Base-by-base conservation (phyloP, 2,888 invertebrate genomes). In the Stenodera caucasica region DNA sequence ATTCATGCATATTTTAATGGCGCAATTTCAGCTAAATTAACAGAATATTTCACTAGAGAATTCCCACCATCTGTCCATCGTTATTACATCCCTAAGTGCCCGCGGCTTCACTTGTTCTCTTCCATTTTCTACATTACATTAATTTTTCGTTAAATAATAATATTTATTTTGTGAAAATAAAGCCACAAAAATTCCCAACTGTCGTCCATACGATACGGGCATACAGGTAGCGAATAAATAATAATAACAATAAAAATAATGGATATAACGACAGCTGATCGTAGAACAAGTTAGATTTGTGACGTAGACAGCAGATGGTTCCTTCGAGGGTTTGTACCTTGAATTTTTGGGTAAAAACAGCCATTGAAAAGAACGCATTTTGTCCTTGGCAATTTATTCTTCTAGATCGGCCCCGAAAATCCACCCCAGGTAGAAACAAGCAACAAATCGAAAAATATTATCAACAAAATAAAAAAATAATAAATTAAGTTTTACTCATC, bases 251-350 rank as follows among this genome's bases (percentile, higher is more conserved):
- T 35, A 14, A 33, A 4, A 37, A 40, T 18, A 40, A 9, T 18
- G 18, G 9, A 40, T 11, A 49, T 54, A 23, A 37, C 58, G 62
- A 62, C 62, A 62, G 62, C 62, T 62, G 62, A 62, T 62, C 55
- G 55, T 49, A 58, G 62, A 56, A 66, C 63, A 64, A 64, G 64
- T 63, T 64, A 60, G 60, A 56, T 54, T 63, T 62, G 65, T 65
- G 65, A 67, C 67, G 67, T 64, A 63, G 55, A 53, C 59, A 58
- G 65, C 67, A 67, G 67, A 65, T 67, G 67, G 67, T 57, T 53
- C 57, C 23, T 23, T 49, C 52, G 52, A 58, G 57, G 57, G 55
- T 55, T 51, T 49, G 51, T 53, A 45, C 33, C 33, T 35, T 35
- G 35, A 15, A 15, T 12, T 45, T 45, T 45, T 23, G 2, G 12